Conservation (phyloP, 1,140 invertebrate genomes). For the Batillaria attramentaria region DNA sequence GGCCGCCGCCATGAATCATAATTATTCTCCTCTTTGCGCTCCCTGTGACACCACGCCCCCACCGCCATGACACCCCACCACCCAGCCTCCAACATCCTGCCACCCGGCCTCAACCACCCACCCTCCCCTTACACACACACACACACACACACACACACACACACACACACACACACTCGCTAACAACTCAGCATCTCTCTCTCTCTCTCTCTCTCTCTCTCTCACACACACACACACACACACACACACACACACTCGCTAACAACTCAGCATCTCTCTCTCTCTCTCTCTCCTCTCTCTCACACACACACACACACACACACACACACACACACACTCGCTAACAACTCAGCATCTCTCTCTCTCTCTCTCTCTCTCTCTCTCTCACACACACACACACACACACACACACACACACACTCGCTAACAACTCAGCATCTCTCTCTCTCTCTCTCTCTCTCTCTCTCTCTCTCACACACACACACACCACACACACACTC, state of each 20-base stretch:
- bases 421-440: not conserved
- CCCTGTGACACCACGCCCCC: too few relatives aligned
- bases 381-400: not conserved
- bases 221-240: not conserved
- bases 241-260: not conserved
- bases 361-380: not conserved
- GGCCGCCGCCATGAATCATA: too few relatives aligned
- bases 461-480: not conserved
- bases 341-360: not conserved
- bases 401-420: conserved; percentile 21
- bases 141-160: not conserved
- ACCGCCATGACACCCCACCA: too few relatives aligned
- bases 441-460: not conserved
- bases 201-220: not conserved
- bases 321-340: conserved; percentile 17
- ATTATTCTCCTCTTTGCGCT: too few relatives aligned
- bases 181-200: not conserved
- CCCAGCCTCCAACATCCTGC: too few relatives aligned
- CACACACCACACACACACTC: not conserved
- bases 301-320: conserved; percentile 23
- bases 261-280: not conserved
- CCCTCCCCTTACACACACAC: not conserved
- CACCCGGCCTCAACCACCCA: too few relatives aligned
- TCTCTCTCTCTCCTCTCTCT: not conserved
- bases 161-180: not conserved